These are phyloP conservation scores for Epinephelus malabaricus DNA, from an alignment of 2,797 vertebrate genomes.

Conservation along the genomic window DNA sequence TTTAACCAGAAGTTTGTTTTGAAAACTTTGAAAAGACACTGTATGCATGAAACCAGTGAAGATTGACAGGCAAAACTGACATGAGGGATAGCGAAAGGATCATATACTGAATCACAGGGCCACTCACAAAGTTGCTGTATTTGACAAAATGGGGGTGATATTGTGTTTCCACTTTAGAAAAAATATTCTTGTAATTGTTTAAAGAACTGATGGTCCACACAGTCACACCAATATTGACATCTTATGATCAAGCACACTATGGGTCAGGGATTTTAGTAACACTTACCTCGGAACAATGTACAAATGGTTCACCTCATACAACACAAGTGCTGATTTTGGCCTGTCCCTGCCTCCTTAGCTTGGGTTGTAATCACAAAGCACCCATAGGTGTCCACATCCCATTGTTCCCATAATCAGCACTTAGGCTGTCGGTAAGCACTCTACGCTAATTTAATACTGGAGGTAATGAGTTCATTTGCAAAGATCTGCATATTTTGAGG, in stretches of 20 bases:
- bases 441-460: conserved; percentile 58
- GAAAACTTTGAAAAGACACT: no score
- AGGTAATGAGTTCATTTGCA: conserved; percentile 72
- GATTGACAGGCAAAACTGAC: no score
- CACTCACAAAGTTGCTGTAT: no score
- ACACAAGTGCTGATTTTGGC: conserved; percentile 29
- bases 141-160: no score
- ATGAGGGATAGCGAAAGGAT: no score
- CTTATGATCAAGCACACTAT: neutral
- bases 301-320: conserved; percentile 10
- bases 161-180: neutral
- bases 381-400: conserved; percentile 50
- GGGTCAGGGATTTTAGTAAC: neutral
- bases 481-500: conserved; percentile 68
- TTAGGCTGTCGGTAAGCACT: conserved; percentile 54
- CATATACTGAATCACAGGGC: no score
- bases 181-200: neutral
- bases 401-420: conserved; percentile 67
- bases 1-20: no score
- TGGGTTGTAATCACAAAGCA: conserved; percentile 44
- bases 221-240: neutral
- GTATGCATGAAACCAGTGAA: no score
- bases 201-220: neutral
- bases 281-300: neutral
- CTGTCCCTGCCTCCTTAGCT: conserved; percentile 23